A percentile compares a stretch with the other conserved stretches of the same genome.
phyloP scores from a whole-genome alignment of 2,113 vertebrate species.

The Paradoxurus hermaphroditus region DNA sequence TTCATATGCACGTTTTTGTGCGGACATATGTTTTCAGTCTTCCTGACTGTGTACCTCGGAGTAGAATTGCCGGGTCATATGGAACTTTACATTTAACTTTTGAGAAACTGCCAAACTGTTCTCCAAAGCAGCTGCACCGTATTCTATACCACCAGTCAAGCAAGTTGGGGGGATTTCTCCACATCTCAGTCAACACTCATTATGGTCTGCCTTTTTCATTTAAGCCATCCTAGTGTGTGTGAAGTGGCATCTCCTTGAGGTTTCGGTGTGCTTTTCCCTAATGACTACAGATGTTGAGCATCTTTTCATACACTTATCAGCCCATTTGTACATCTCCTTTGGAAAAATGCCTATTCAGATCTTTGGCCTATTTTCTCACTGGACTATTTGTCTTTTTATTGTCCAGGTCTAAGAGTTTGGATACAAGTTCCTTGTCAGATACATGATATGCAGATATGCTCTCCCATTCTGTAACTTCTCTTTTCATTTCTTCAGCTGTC shows the following conservation, averaged over 20 bases:
- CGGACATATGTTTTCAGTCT: not conserved
- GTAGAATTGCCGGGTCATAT: not conserved
- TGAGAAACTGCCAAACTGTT: not conserved
- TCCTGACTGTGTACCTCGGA: not conserved
- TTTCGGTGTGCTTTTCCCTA: not conserved
- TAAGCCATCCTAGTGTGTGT: not conserved
- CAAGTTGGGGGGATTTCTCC: not conserved
- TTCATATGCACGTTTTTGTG: not conserved
- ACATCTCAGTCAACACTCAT: not conserved
- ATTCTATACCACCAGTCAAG: not conserved
- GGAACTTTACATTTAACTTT: not conserved
- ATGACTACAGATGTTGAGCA: not conserved
- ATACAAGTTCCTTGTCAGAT: not conserved
- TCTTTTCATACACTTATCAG: not conserved
- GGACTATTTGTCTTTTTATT: not conserved
- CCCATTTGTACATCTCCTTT: slow-evolving; percentile 8
- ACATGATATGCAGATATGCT: not conserved
- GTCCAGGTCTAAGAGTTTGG: not conserved
- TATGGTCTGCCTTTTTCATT: not conserved
- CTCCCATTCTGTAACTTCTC: not conserved
- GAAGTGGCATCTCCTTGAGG: not conserved
- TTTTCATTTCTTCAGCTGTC: not conserved
- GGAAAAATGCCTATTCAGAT: slow-evolving; percentile 15
- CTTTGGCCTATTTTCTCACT: not conserved
- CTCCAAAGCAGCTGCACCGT: not conserved